Evolutionary conservation across 2,113 vertebrate genomes (phyloP).

Genomic region (Melanotaenia duboulayi): DNA sequence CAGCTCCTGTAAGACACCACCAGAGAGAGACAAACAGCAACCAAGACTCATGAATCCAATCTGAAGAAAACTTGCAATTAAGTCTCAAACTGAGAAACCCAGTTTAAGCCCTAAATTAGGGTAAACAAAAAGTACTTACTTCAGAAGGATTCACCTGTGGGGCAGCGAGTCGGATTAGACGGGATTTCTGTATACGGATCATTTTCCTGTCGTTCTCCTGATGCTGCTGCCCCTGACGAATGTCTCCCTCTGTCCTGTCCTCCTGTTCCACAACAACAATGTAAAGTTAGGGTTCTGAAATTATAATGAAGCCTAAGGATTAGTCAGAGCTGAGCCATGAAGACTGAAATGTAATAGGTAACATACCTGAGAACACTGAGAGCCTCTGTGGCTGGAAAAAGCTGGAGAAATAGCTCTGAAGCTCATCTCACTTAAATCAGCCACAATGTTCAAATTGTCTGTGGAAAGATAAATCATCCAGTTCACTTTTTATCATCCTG

Average conservation of each 20-base stretch:
- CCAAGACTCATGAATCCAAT: slow-evolving; percentile 2
- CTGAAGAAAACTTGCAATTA: neutral
- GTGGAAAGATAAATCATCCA: slow-evolving; percentile 11
- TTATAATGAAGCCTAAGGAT: neutral
- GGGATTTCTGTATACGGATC: slow-evolving; percentile 87
- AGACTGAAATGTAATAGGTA: neutral
- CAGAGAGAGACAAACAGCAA: slow-evolving; percentile 26
- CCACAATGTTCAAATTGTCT: slow-evolving; percentile 75
- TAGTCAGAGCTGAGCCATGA: neutral
- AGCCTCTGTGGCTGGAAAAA: slow-evolving; percentile 51
- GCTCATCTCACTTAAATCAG: slow-evolving; percentile 63
- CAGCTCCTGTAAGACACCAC: slow-evolving; percentile 81
- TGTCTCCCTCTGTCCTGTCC: slow-evolving; percentile 67
- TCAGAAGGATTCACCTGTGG: slow-evolving; percentile 75
- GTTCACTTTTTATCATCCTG: neutral
- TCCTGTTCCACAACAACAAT: slow-evolving; percentile 73
- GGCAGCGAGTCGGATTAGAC: slow-evolving; percentile 81
- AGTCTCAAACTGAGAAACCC: no score
- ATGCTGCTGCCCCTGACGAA: slow-evolving; percentile 66
- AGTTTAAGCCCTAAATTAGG: no score
- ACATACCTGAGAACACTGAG: slow-evolving; percentile 76
- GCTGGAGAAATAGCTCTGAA: slow-evolving; percentile 72
- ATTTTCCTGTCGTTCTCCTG: slow-evolving; percentile 81
- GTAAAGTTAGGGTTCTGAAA: no score
- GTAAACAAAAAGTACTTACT: neutral